Evolutionary conservation across 2,888 invertebrate genomes (phyloP).

Genomic region (Pristionchus mayeri): DNA sequence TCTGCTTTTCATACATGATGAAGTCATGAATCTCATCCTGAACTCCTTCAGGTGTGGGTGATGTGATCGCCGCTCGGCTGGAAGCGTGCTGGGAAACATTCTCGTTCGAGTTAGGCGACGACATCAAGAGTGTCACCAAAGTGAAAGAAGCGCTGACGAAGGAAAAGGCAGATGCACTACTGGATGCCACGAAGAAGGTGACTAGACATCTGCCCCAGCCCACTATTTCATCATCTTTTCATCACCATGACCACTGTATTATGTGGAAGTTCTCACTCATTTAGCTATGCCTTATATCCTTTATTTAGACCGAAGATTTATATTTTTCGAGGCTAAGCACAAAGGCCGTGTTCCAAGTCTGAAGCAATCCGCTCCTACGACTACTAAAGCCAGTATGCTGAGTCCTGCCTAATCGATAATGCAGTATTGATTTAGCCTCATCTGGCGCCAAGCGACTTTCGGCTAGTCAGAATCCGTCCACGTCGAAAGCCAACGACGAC

Average conservation of each 20-base stretch:
- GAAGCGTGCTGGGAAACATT: constrained; percentile 67
- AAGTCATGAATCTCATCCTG: not conserved
- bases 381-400: not conserved
- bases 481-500: not conserved
- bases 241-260: too few relatives aligned
- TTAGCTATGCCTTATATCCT: too few relatives aligned
- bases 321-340: not conserved
- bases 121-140: constrained; percentile 2
- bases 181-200: constrained; percentile 32
- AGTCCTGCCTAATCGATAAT: not conserved
- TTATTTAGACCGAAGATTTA: too few relatives aligned
- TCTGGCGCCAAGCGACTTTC: not conserved
- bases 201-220: not conserved
- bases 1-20: not conserved
- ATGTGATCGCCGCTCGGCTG: constrained; percentile 68
- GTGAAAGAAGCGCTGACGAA: constrained; percentile 29
- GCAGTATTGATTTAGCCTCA: not conserved
- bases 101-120: constrained; percentile 24
- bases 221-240: too few relatives aligned
- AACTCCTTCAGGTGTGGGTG: constrained; percentile 68
- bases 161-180: not conserved
- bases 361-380: constrained; percentile 7
- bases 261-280: not conserved
- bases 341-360: constrained; percentile 41
- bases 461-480: constrained; percentile 17